phyloP scores from a whole-genome alignment of 2,888 invertebrate genomes.

The Troilus luridus region DNA sequence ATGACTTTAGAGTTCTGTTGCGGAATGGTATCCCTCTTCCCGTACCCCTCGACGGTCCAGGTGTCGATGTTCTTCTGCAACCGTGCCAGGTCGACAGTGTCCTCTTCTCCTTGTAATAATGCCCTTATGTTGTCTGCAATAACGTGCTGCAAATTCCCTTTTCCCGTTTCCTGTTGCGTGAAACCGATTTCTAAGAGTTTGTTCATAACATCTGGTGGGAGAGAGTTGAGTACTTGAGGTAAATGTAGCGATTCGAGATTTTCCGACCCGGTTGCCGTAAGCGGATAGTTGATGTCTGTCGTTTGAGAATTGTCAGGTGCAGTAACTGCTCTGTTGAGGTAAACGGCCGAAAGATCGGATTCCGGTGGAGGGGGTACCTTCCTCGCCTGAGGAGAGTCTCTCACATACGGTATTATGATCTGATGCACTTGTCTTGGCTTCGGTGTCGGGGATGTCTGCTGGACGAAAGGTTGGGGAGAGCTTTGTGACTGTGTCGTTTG shows the following conservation, averaged over 20 bases:
- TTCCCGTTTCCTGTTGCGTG: constrained; percentile 56
- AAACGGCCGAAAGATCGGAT: constrained; percentile 63
- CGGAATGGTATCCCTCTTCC: constrained; percentile 61
- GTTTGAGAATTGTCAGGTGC: constrained; percentile 60
- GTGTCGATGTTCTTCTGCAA: constrained; percentile 87
- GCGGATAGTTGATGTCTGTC: constrained; percentile 61
- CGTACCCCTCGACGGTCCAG: constrained; percentile 84
- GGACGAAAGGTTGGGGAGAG: constrained; percentile 60
- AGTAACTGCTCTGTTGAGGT: constrained; percentile 62
- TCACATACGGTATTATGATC: constrained; percentile 84
- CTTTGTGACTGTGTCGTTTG: constrained; percentile 5
- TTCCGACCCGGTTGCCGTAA: constrained; percentile 65
- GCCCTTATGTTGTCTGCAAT: constrained; percentile 72
- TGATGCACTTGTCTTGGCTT: constrained; percentile 78
- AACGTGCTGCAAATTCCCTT: constrained; percentile 66
- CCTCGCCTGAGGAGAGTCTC: constrained; percentile 68
- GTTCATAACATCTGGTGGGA: constrained; percentile 64
- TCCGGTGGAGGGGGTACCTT: constrained; percentile 70
- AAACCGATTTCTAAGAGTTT: constrained; percentile 63
- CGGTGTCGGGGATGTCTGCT: constrained; percentile 67
- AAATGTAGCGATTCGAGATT: constrained; percentile 62
- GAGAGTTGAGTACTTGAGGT: constrained; percentile 61
- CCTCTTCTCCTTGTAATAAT: constrained; percentile 70
- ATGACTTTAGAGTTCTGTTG: constrained; percentile 80
- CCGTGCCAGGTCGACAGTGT: constrained; percentile 79